Conservation (phyloP, 2,113 vertebrate species). For the Mystacornis crossleyi region DNA sequence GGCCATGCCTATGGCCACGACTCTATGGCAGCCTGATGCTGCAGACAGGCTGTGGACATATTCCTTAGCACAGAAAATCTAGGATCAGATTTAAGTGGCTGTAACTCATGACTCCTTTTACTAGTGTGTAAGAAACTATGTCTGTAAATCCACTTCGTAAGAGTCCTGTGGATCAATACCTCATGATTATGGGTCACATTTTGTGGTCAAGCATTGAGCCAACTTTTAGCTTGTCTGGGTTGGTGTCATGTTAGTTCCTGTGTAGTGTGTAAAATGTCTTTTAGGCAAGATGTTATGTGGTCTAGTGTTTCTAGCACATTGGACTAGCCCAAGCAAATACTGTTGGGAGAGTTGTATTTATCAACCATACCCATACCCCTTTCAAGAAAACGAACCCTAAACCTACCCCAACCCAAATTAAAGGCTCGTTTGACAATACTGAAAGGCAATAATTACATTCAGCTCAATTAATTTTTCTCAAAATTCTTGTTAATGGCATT, state of each 20-base stretch:
- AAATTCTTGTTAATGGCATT: background rate
- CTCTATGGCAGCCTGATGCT: background rate
- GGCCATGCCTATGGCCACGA: fast-evolving
- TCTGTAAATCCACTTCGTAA: background rate
- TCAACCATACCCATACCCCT: background rate
- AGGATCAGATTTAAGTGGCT: background rate
- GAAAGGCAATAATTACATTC: background rate
- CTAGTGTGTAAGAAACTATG: background rate
- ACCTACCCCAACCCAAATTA: background rate
- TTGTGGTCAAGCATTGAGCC: background rate
- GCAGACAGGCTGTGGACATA: background rate
- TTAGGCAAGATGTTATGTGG: background rate
- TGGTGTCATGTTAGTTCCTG: background rate
- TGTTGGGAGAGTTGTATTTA: background rate
- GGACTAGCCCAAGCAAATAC: background rate
- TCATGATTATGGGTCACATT: background rate
- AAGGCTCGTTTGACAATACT: background rate
- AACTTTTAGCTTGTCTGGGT: background rate
- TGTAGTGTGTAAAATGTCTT: background rate
- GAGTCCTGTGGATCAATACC: background rate
- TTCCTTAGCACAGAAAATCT: background rate
- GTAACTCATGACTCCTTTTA: background rate
- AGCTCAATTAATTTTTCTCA: background rate
- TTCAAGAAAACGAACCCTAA: background rate
- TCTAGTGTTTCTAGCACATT: background rate